These are phyloP conservation scores for Orientallactaga sibirica DNA, from an alignment of 2,797 vertebrate species.

Conservation along the genomic window DNA sequence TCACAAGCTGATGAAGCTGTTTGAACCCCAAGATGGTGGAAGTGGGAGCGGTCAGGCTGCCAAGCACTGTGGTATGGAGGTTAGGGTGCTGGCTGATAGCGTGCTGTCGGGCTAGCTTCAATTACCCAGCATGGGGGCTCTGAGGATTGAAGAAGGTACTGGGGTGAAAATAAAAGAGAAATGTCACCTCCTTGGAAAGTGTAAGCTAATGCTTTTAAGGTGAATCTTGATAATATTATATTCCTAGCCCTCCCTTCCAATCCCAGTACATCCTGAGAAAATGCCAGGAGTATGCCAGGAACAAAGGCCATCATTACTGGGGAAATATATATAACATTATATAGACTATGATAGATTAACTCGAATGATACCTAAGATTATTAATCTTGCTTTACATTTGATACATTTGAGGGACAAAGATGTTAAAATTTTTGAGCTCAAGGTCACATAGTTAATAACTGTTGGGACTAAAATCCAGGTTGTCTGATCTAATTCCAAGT, in stretches of 20 bases:
- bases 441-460: background rate
- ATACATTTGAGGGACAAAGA: background rate
- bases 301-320: background rate
- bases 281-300: background rate
- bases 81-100: background rate
- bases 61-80: background rate
- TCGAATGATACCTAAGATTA: background rate
- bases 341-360: background rate
- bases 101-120: background rate
- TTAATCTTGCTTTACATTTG: background rate
- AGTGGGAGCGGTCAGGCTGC: background rate
- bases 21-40: background rate
- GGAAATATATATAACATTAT: background rate
- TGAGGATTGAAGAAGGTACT: background rate
- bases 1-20: background rate
- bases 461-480: background rate
- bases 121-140: background rate
- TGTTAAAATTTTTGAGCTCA: background rate
- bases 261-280: slow-evolving; percentile 1
- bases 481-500: slow-evolving; percentile 7
- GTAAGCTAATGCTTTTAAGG: background rate
- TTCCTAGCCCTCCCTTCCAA: background rate
- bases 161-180: background rate
- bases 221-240: background rate
- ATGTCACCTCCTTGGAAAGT: background rate